Conservation (phyloP, 2,113 vertebrate genomes). For the Echinops telfairi region DNA sequence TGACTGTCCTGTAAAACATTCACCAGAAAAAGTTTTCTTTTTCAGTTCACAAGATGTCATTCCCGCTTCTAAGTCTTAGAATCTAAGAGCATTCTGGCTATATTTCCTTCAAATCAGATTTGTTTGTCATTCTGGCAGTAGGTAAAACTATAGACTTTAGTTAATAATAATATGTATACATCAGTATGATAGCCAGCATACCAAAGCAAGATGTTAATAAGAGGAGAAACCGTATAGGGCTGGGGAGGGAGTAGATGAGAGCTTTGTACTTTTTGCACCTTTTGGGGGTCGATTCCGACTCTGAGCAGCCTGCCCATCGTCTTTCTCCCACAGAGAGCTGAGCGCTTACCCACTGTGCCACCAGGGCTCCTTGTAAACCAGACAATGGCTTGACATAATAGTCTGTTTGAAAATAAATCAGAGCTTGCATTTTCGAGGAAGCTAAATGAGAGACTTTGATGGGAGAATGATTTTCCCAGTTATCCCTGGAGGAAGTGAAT, state of each 20-base stretch:
- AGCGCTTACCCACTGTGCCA: background rate
- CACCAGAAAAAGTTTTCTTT: no score
- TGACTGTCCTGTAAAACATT: no score
- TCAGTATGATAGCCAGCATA: background rate
- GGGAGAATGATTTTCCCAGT: background rate
- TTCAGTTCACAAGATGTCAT: no score
- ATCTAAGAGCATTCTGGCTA: no score
- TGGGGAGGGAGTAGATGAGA: background rate
- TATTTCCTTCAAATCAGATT: no score
- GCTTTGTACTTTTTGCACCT: background rate
- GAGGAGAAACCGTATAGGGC: background rate
- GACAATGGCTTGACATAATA: background rate
- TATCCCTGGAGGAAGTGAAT: background rate
- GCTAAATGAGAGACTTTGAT: background rate
- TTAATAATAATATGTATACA: no score
- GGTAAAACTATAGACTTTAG: no score
- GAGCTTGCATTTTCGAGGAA: constrained; percentile 27
- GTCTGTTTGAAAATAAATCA: background rate
- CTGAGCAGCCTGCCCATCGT: no score
- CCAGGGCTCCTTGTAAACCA: background rate
- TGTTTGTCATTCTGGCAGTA: no score
- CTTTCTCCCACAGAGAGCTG: background rate
- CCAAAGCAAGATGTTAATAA: background rate
- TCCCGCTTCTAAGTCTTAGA: no score
- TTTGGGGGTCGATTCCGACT: no score